Base-by-base conservation (phyloP, 2,797 vertebrate genomes). In the Synanceia verrucosa region DNA sequence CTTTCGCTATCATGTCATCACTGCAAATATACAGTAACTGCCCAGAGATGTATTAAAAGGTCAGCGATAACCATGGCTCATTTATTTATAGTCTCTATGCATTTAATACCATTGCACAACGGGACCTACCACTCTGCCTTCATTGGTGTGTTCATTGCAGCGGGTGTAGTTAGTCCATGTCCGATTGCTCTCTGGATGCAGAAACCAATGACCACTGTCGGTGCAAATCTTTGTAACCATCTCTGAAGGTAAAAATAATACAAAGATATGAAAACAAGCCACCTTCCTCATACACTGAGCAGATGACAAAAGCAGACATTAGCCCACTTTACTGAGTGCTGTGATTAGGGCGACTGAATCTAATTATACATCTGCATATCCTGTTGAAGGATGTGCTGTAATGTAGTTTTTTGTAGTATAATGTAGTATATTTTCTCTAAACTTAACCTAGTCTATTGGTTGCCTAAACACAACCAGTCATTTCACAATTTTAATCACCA, bases 111-210 rank as follows among this genome's bases (percentile, higher is more conserved):
- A 28, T 41, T n/a, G 21, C 8, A n/a, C 33, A 5, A 50, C 23
- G 24, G 6, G 19, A 77, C 90, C 18, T 89, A 99, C 98, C 95
- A 97, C 93, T 83, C 96, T 89, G 88, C 96, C 96, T 81, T 96
- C 94, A 0, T 80, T 93, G 0, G 96, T 97, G 84, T 94, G 94
- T 52, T 92, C 81, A 10, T 94, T 99, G 83, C 98, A 99, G 77
- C 89, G 94, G 4, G 97, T 99, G 81, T 95, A 99, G 87, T 99
- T 98, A 50, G 96, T 97, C 98, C 98, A 99, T 0, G 96, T 99
- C 64, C 96, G 92, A 91, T 99, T 99, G 91, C 97, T 99, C 58
- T 92, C 92, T 0, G 98, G 98, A 76, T 99, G 98, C 58, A 92
- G 90, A 83, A 99, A 99, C 98, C 98, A 99, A 16, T 95, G 89